Conservation (phyloP, 2,113 vertebrate species). For the Blennius ocellaris region DNA sequence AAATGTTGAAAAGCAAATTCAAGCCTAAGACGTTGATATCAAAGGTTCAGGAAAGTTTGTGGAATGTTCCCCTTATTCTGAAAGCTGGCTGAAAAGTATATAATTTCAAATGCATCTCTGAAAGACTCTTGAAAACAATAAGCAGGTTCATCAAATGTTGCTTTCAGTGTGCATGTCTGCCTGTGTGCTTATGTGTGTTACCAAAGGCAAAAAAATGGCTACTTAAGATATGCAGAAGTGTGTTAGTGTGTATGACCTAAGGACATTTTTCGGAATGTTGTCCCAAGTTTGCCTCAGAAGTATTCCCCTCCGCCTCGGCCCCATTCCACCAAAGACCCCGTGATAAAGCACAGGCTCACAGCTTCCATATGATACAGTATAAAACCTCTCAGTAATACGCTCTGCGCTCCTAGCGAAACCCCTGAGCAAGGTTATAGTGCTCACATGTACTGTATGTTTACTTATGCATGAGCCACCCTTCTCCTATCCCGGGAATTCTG, state of each 20-base stretch:
- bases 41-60: no score
- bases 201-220: slow-evolving; percentile 13
- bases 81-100: no score
- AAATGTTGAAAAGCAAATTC: no score
- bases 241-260: slow-evolving; percentile 61
- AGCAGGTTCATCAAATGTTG: slow-evolving; percentile 34
- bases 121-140: neutral
- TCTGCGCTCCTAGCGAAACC: slow-evolving; percentile 63
- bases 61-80: no score
- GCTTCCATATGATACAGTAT: slow-evolving; percentile 64
- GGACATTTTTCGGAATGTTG: slow-evolving; percentile 49
- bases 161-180: slow-evolving; percentile 16
- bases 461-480: slow-evolving; percentile 80
- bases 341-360: slow-evolving; percentile 44
- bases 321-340: slow-evolving; percentile 28
- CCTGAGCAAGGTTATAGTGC: slow-evolving; percentile 77
- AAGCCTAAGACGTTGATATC: no score
- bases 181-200: slow-evolving; percentile 31
- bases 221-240: slow-evolving; percentile 41
- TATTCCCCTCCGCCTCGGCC: slow-evolving; percentile 29
- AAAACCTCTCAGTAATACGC: slow-evolving; percentile 69
- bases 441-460: slow-evolving; percentile 73
- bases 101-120: neutral
- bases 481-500: slow-evolving; percentile 76
- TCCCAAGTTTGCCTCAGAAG: slow-evolving; percentile 48